Base-by-base conservation (phyloP, 1,140 invertebrate genomes). In the Chrysomallon squamiferum region DNA sequence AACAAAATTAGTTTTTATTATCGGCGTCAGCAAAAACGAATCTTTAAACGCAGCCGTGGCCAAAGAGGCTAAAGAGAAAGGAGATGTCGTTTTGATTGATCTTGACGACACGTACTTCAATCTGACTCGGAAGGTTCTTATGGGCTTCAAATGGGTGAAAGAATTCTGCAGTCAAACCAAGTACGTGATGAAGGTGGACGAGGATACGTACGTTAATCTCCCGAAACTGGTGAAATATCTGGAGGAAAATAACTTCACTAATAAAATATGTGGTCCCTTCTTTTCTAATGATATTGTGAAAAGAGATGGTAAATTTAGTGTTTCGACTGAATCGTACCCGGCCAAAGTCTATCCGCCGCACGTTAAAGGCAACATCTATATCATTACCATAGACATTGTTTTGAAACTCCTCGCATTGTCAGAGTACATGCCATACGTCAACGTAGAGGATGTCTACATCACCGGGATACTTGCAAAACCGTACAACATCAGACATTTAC, bases 81-180 rank as follows among this genome's bases (percentile, higher is more conserved):
- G 86, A 22, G 93, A 95, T 78, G 87, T 95, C 62, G 87, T 94
- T 38, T 91, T 93, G 85, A 92, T 92, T 11, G 90, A 88, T 71
- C 94, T 94, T 81, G 67, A 87, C 18, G 93, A 95, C 84, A 87
- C 87, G 35, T 95, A 95, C 77, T 88, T 89, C 67, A 95, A 95
- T 84, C 88, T 95, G 84, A 94, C 93, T 1, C 93, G 93, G 74
- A 95, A 95, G 81, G 92, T 93, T 83, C 89, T 92, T 3, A 92
- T 93, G 90, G 90, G 89, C 4, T 87, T 94, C 22, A 92, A 93
- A 80, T 95, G 92, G 90, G 88, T 90, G 56, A 87, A 88, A 4
- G 89, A 91, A 78, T 88, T 90, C 83, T 90, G 85, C 78, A 73
- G 73, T 64, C 85, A 87, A 71, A 91, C 91, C 3, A 62, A 56